Evolutionary conservation across 2,113 vertebrate species (phyloP).

Genomic region (Glareola pratincola): DNA sequence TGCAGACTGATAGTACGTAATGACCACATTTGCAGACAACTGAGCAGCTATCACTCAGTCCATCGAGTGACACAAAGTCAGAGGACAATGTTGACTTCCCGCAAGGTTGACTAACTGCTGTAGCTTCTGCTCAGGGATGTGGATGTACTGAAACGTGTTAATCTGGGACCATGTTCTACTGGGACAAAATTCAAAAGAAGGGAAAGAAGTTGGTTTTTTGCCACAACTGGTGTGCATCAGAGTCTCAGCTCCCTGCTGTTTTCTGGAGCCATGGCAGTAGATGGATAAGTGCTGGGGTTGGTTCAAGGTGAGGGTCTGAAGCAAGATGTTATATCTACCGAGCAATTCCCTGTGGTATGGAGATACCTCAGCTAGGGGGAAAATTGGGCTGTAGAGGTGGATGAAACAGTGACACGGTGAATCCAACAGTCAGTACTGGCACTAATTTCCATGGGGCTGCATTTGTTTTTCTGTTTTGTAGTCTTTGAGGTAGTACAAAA

Average conservation of each 20-base stretch:
- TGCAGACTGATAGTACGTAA: not conserved
- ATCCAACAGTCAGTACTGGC: not conserved
- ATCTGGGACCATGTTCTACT: not conserved
- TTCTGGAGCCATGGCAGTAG: not conserved
- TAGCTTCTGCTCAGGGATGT: not conserved
- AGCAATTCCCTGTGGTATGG: accelerated
- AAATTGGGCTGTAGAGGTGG: not conserved
- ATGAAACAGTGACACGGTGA: not conserved
- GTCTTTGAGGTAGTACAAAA: not conserved
- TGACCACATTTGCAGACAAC: not conserved
- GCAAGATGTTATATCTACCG: not conserved
- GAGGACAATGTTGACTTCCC: not conserved
- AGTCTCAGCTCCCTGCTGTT: not conserved
- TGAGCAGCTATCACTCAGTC: not conserved
- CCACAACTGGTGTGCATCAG: not conserved
- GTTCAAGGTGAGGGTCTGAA: not conserved
- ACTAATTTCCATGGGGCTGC: not conserved
- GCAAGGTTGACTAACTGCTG: not conserved
- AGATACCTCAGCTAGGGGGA: not conserved
- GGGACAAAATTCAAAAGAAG: not conserved
- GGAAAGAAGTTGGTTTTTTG: not conserved
- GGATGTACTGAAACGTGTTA: not conserved
- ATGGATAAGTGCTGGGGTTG: not conserved
- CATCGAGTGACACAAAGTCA: not conserved
- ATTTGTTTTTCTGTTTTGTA: not conserved